These are phyloP conservation scores for Henicopernis longicauda DNA, from an alignment of 2,113 vertebrate species.

Conservation along the genomic window DNA sequence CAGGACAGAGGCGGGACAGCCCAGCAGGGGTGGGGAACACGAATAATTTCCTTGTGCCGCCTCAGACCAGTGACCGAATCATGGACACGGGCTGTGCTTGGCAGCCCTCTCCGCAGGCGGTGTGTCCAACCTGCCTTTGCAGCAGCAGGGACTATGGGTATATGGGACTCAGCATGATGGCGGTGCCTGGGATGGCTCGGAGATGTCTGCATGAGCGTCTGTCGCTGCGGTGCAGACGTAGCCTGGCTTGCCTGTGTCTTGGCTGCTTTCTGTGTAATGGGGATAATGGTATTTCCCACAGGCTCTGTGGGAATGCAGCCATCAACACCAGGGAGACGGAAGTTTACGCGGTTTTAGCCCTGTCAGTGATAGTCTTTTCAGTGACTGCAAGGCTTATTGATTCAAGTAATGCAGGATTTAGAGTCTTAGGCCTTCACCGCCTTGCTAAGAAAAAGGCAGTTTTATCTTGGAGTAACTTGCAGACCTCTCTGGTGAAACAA, in stretches of 20 bases:
- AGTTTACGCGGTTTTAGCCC: not conserved
- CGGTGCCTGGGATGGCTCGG: fast-evolving
- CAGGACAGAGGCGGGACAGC: not conserved
- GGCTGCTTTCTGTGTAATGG: not conserved
- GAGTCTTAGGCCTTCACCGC: not conserved
- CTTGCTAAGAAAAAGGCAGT: not conserved
- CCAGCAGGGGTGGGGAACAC: not conserved
- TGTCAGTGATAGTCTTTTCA: not conserved
- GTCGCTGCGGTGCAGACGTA: fast-evolving
- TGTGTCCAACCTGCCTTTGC: not conserved
- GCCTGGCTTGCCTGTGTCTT: not conserved
- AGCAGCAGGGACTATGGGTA: not conserved
- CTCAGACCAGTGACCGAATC: not conserved
- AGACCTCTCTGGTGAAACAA: not conserved
- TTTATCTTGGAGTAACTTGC: not conserved
- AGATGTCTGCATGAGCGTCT: fast-evolving
- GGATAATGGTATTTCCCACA: not conserved
- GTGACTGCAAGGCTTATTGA: slow-evolving; percentile 24
- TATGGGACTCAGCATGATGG: fast-evolving
- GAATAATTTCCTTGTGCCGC: not conserved
- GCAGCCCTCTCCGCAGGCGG: fast-evolving
- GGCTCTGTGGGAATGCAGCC: not conserved
- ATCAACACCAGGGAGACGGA: not conserved
- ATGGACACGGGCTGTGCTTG: not conserved
- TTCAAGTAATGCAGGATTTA: slow-evolving; percentile 35